A percentile compares a stretch with the other conserved stretches of the same genome.
Evolutionary conservation across 1,140 invertebrate genomes (phyloP).

Genomic region (Paramacrobiotus metropolitanus): DNA sequence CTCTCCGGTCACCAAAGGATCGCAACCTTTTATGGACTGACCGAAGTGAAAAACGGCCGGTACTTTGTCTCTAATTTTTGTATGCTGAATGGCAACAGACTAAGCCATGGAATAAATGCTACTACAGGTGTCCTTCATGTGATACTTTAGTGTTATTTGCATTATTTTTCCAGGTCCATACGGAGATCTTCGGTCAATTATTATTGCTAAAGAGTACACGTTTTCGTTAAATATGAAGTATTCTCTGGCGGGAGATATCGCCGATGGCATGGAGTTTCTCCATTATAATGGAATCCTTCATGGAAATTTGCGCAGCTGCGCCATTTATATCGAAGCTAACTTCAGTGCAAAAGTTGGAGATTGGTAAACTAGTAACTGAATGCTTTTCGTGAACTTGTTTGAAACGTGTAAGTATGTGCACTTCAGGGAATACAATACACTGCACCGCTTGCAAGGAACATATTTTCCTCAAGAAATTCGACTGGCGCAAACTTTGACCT

Average conservation of each 20-base stretch:
- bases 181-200: not conserved
- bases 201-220: conserved; percentile 10
- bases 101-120: no score
- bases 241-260: conserved; percentile 14
- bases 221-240: conserved; percentile 16
- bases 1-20: not conserved
- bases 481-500: not conserved
- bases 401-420: not conserved
- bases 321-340: conserved; percentile 1
- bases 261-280: conserved; percentile 15
- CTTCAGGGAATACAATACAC: not conserved
- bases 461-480: not conserved
- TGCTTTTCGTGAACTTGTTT: not conserved
- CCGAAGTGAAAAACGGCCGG: not conserved
- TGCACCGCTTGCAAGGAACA: not conserved
- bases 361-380: not conserved
- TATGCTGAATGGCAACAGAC: not conserved
- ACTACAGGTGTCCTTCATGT: not conserved
- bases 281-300: conserved; percentile 15
- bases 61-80: conserved; percentile 2
- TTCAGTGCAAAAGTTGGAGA: not conserved
- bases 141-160: not conserved
- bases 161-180: not conserved
- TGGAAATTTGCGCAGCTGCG: conserved; percentile 13
- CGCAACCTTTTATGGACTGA: not conserved